A percentile compares a stretch with the other conserved stretches of the same genome.
Conservation (phyloP, 2,797 vertebrate genomes). For the Arctocebus calabarensis region DNA sequence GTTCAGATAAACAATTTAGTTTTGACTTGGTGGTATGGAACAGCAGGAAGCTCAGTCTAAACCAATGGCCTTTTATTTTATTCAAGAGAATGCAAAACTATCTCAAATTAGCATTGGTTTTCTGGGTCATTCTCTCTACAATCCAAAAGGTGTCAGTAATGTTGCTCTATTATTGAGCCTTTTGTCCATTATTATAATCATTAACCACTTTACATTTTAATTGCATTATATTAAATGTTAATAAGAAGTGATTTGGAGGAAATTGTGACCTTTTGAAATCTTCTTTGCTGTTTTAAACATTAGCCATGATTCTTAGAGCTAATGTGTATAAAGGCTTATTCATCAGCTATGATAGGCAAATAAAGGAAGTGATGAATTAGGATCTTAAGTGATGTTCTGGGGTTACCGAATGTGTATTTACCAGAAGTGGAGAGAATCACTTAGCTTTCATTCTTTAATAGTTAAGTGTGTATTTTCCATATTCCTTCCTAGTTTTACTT, state of each 20-base stretch:
- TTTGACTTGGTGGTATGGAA: not conserved
- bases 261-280: conserved; percentile 59
- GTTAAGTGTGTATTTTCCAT: not conserved
- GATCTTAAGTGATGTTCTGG: not conserved
- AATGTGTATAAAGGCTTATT: not conserved
- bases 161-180: conserved; percentile 50
- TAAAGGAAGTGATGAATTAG: not conserved
- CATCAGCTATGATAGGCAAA: not conserved
- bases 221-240: conserved; percentile 76
- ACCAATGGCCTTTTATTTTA: not conserved
- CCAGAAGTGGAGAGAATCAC: not conserved
- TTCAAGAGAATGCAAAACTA: not conserved
- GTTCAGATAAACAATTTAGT: not conserved
- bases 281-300: conserved; percentile 61
- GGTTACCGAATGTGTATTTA: not conserved
- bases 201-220: conserved; percentile 76
- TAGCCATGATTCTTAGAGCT: conserved; percentile 30
- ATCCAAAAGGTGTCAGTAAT: conserved; percentile 55
- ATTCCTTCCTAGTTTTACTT: not conserved
- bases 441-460: not conserved
- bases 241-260: conserved; percentile 68
- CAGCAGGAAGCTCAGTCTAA: not conserved
- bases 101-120: conserved; percentile 3
- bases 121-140: not conserved
- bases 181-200: conserved; percentile 70